Percentiles rank a stretch among this genome's conserved stretches.
Evolutionary conservation across 92 coral and sea anemone genomes (phyloP).

Genomic region (Epizoanthus illoricatus): DNA sequence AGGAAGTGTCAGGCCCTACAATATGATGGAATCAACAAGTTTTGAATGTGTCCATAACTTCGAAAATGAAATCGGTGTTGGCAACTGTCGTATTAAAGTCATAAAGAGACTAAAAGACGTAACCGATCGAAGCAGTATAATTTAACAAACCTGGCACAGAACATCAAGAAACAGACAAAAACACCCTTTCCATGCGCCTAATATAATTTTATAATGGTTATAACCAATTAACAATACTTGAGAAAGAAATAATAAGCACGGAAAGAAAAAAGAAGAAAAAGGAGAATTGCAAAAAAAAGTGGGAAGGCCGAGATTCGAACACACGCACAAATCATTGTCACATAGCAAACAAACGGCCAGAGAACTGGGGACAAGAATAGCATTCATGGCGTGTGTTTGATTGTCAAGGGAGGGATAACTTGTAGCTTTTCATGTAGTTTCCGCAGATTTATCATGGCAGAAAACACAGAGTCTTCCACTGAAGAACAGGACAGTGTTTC

Average conservation of each 20-base stretch:
- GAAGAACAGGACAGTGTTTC: constrained; percentile 21
- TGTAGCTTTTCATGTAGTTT: not conserved
- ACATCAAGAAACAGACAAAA: not conserved
- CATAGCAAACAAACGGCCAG: constrained; percentile 1
- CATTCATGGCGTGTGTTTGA: not conserved
- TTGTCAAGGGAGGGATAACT: not conserved
- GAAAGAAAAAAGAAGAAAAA: not conserved
- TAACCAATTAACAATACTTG: not conserved
- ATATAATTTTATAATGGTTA: not conserved
- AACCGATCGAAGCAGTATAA: too few species aligned
- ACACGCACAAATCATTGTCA: not conserved
- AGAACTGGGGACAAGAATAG: constrained; percentile 3
- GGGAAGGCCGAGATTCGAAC: not conserved
- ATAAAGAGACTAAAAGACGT: too few species aligned
- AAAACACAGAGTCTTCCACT: constrained; percentile 27
- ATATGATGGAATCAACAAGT: not conserved
- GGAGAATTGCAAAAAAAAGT: not conserved
- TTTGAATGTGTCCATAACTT: not conserved
- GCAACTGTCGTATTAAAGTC: too few species aligned
- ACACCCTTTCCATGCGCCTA: not conserved
- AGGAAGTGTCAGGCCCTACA: not conserved
- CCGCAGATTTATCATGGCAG: constrained; percentile 11
- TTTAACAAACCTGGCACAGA: too few species aligned
- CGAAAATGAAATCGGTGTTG: too few species aligned
- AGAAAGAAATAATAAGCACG: not conserved